phyloP scores from a whole-genome alignment of 2,888 invertebrate genomes.

The Agonopterix arenella region DNA sequence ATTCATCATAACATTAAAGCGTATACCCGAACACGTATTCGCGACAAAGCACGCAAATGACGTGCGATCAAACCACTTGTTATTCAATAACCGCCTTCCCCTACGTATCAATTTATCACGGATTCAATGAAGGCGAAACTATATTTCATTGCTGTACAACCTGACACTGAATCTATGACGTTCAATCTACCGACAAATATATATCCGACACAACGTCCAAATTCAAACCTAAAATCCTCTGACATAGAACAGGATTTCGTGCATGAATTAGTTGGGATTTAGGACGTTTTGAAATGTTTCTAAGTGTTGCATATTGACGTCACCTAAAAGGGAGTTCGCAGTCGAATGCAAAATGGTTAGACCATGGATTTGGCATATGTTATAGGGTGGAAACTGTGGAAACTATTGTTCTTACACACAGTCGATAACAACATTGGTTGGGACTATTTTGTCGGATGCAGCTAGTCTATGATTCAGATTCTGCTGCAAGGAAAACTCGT shows the following conservation, averaged over 20 bases:
- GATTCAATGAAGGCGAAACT: constrained; percentile 74
- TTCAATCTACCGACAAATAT: constrained; percentile 13
- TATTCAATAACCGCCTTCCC: constrained; percentile 71
- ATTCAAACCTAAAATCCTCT: constrained; percentile 1
- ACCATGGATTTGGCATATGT: constrained; percentile 76
- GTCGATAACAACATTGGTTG: constrained; percentile 7
- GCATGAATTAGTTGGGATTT: constrained; percentile 11
- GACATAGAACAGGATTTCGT: constrained; percentile 6
- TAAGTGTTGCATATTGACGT: constrained; percentile 68
- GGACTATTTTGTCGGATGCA: not conserved
- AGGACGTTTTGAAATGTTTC: constrained; percentile 22
- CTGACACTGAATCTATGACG: constrained; percentile 52
- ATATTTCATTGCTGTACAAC: constrained; percentile 65
- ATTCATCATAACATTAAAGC: constrained; percentile 24
- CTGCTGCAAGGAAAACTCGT: too few species aligned
- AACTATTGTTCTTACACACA: constrained; percentile 52
- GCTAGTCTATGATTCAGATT: too few species aligned
- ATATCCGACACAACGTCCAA: too few species aligned
- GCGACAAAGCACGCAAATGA: constrained; percentile 38
- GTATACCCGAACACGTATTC: constrained; percentile 15
- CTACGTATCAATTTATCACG: constrained; percentile 71
- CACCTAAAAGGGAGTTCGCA: constrained; percentile 69
- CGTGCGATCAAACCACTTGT: constrained; percentile 58
- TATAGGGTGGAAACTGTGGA: constrained; percentile 64
- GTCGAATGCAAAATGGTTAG: constrained; percentile 73